A percentile compares a stretch with the other conserved stretches of the same genome.
These are phyloP conservation scores for Anabas testudineus DNA, from an alignment of 2,797 vertebrate species.

Conservation along the genomic window DNA sequence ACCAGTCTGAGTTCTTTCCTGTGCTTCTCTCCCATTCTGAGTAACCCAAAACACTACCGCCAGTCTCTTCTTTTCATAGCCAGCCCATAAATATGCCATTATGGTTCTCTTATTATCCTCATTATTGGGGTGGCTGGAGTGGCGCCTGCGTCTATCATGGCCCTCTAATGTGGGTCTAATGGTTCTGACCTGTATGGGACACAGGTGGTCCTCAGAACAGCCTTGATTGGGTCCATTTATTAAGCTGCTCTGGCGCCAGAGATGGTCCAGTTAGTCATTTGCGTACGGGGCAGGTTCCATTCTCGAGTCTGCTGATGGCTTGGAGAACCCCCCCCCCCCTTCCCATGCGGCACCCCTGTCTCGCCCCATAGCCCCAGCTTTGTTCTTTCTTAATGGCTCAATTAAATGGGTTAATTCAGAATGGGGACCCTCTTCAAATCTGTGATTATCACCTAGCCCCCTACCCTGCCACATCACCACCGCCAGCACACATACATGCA, in stretches of 20 bases:
- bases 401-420: conserved; percentile 88
- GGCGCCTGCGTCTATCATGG: conserved; percentile 82
- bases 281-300: conserved; percentile 74
- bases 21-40: conserved; percentile 29
- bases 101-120: conserved; percentile 84
- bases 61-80: conserved; percentile 48
- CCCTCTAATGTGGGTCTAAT: conserved; percentile 87
- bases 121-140: conserved; percentile 80
- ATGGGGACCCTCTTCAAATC: conserved; percentile 79
- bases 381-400: conserved; percentile 87
- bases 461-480: conserved; percentile 52
- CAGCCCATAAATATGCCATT: conserved; percentile 80
- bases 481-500: conserved; percentile 27
- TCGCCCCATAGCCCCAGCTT: conserved; percentile 70
- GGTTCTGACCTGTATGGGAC: conserved; percentile 87
- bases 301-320: conserved; percentile 83
- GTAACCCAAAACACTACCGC: conserved; percentile 52
- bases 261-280: conserved; percentile 81
- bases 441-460: conserved; percentile 80
- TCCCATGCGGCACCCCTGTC: conserved; percentile 50
- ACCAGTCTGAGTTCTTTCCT: conserved; percentile 23
- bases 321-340: conserved; percentile 37
- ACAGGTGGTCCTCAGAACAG: conserved; percentile 84
- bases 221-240: conserved; percentile 87
- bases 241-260: conserved; percentile 75